phyloP scores from a whole-genome alignment of 92 coral and sea anemone genomes.

The Phenganax stokvisi region DNA sequence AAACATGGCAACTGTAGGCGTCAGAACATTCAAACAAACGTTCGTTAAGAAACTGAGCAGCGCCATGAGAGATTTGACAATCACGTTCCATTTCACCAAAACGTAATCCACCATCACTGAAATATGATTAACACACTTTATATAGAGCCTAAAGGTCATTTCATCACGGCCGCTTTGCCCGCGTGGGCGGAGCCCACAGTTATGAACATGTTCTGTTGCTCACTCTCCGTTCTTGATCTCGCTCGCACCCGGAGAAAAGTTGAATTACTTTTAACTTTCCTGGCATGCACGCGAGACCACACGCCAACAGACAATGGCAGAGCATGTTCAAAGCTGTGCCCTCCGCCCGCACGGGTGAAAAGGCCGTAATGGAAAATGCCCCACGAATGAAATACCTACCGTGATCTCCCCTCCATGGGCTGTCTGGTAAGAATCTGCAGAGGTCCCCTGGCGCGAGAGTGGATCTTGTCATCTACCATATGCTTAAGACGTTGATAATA shows the following conservation, averaged over 20 bases:
- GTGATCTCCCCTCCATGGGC: constrained; percentile 99
- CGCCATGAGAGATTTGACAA: constrained; percentile 97
- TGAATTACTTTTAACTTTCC: too few species aligned
- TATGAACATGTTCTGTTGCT: background rate
- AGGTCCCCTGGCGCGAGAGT: constrained; percentile 96
- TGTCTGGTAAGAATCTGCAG: constrained; percentile 91
- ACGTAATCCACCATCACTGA: constrained; percentile 97
- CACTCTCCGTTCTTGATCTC: too few species aligned
- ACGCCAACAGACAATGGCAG: too few species aligned
- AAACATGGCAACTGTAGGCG: constrained; percentile 98
- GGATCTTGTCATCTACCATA: constrained; percentile 99
- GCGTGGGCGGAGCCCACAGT: too few species aligned
- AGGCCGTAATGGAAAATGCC: too few species aligned
- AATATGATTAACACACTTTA: background rate
- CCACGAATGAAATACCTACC: constrained; percentile 43
- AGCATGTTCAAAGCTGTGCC: too few species aligned
- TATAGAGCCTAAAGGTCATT: background rate
- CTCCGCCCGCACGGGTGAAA: too few species aligned
- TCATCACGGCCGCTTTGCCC: background rate
- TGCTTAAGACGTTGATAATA: constrained; percentile 96
- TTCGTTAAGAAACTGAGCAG: constrained; percentile 98
- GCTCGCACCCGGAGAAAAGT: background rate
- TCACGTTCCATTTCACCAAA: constrained; percentile 99
- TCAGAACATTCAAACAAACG: constrained; percentile 93
- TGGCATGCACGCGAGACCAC: background rate